phyloP scores from a whole-genome alignment of 2,888 invertebrate genomes.

The Protophormia terraenovae region DNA sequence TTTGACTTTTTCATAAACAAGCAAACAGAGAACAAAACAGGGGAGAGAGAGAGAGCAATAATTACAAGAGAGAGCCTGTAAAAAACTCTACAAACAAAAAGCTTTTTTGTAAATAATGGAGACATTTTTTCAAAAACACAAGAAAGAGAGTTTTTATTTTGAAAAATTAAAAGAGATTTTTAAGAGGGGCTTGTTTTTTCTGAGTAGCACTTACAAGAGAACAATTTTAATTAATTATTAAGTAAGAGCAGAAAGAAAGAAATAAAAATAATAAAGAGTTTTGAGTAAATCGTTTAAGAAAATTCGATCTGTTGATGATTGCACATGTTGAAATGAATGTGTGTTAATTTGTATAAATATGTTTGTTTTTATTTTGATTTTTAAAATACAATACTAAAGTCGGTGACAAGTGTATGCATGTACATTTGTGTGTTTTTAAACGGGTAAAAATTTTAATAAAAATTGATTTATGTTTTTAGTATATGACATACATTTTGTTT shows the following conservation, averaged over 20 bases:
- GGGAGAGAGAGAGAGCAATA: not conserved
- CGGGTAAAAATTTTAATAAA: constrained; percentile 6
- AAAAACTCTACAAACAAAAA: constrained; percentile 36
- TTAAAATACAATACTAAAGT: not conserved
- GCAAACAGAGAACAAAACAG: not conserved
- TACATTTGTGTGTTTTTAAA: not conserved
- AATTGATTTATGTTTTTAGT: no score
- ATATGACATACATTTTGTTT: constrained; percentile 20
- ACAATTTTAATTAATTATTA: not conserved
- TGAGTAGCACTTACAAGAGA: not conserved
- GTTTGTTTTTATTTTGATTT: no score
- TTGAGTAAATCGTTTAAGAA: not conserved
- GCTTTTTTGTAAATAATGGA: constrained; percentile 27
- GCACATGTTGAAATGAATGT: no score
- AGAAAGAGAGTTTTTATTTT: not conserved
- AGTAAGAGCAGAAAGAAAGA: not conserved
- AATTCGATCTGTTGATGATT: not conserved
- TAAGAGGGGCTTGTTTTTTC: not conserved
- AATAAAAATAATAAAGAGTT: not conserved
- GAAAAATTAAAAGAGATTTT: not conserved
- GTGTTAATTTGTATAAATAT: not conserved
- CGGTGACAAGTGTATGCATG: constrained; percentile 18
- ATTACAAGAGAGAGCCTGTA: not conserved
- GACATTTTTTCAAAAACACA: not conserved
- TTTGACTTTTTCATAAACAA: not conserved